A percentile compares a stretch with the other conserved stretches of the same genome.
phyloP scores from a whole-genome alignment of 2,888 invertebrate genomes.

The Athetis lepigone region DNA sequence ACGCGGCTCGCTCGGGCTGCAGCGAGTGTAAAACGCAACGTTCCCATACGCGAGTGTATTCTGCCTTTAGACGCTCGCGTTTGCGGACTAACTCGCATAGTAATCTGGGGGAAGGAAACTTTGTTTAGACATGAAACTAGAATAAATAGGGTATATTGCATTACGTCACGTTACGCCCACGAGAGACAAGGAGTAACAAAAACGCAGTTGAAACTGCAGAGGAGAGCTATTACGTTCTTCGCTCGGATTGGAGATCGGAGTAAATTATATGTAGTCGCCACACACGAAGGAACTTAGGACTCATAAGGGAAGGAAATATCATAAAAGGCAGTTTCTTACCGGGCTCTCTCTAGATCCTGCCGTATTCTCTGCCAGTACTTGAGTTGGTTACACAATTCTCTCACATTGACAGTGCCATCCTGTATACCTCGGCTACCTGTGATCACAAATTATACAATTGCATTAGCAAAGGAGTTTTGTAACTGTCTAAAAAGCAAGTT shows the following conservation, averaged over 20 bases:
- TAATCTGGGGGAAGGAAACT: slow-evolving; percentile 83
- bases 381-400: slow-evolving; percentile 95
- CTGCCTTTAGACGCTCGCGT: slow-evolving; percentile 98
- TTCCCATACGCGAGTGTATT: slow-evolving; percentile 95
- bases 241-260: too few species aligned
- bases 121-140: neutral
- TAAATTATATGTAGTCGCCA: too few species aligned
- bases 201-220: too few species aligned
- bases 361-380: slow-evolving; percentile 98
- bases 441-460: neutral
- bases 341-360: slow-evolving; percentile 98
- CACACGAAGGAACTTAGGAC: too few species aligned
- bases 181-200: too few species aligned
- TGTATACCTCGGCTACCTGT: slow-evolving; percentile 90
- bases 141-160: too few species aligned
- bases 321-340: slow-evolving; percentile 75
- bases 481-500: too few species aligned
- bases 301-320: neutral
- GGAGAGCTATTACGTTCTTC: too few species aligned
- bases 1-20: slow-evolving; percentile 95
- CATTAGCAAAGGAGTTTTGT: neutral
- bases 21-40: slow-evolving; percentile 95
- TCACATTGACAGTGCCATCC: slow-evolving; percentile 92
- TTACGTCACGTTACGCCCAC: too few species aligned
- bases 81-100: slow-evolving; percentile 98